Percentiles rank a stretch among this genome's conserved stretches.
Evolutionary conservation across 2,113 vertebrate species (phyloP).

Genomic region (Tautogolabrus adspersus): DNA sequence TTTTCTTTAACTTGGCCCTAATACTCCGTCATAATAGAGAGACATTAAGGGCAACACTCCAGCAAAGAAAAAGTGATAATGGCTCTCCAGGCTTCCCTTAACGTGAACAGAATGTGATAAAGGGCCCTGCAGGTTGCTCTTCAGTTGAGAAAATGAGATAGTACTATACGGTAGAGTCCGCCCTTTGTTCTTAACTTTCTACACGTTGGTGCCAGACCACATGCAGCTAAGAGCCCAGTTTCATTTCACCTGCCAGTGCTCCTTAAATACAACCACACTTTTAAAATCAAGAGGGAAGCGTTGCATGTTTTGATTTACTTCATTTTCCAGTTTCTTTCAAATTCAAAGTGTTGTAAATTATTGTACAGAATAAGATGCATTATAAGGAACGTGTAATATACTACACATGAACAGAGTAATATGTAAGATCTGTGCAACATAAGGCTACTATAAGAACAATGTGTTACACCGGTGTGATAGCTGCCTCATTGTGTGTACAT

Average conservation of each 20-base stretch:
- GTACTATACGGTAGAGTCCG: too few species aligned
- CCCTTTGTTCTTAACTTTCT: neutral
- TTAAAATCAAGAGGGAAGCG: neutral
- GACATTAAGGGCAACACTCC: too few species aligned
- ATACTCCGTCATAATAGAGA: too few species aligned
- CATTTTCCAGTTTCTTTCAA: neutral
- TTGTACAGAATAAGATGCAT: too few species aligned
- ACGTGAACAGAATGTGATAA: neutral
- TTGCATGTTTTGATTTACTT: neutral
- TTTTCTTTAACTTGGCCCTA: too few species aligned
- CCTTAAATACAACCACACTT: neutral
- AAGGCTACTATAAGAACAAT: too few species aligned
- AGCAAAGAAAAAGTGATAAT: neutral
- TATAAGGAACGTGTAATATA: too few species aligned
- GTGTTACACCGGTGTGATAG: too few species aligned
- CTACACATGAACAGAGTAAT: too few species aligned
- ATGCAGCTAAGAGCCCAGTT: neutral
- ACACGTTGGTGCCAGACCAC: too few species aligned
- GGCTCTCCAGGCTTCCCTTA: neutral
- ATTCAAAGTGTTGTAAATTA: neutral
- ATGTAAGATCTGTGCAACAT: too few species aligned
- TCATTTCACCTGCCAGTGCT: neutral
- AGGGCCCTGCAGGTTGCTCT: neutral
- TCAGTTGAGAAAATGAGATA: neutral
- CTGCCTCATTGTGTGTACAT: too few species aligned